Evolutionary conservation across 37 sponge, comb jelly and placozoan species (phyloP).

Genomic region (Halichondria panicea): DNA sequence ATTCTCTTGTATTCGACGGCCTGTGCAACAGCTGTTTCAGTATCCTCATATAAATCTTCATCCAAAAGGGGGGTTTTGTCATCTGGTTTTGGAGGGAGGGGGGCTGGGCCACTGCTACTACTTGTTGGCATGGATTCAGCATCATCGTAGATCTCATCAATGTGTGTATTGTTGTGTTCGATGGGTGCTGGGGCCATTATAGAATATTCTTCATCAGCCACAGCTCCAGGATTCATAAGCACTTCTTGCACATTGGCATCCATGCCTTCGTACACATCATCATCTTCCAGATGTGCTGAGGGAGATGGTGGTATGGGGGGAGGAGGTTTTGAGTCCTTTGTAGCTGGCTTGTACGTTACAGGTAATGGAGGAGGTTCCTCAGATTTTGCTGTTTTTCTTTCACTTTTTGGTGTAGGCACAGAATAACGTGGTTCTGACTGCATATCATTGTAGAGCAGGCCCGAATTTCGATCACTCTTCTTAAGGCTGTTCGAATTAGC

Average conservation of each 20-base stretch:
- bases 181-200: conserved; percentile 7
- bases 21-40: background rate
- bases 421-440: background rate
- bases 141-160: conserved; percentile 43
- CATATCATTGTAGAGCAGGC: background rate
- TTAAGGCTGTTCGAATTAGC: too few relatives aligned
- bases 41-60: background rate
- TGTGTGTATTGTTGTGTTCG: background rate
- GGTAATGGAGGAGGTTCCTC: conserved; percentile 10
- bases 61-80: background rate
- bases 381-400: background rate
- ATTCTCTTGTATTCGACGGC: background rate
- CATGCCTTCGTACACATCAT: conserved; percentile 41
- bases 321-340: background rate
- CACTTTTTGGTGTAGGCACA: background rate
- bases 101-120: background rate
- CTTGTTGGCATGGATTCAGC: background rate
- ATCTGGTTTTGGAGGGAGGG: background rate
- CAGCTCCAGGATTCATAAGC: conserved; percentile 13
- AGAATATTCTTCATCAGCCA: conserved; percentile 5
- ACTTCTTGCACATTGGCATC: conserved; percentile 10
- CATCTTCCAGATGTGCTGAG: background rate
- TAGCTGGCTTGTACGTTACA: background rate
- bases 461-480: too few relatives aligned
- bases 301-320: background rate